These are phyloP conservation scores for Metallyticus violacea DNA, from an alignment of 2,888 invertebrate species.

Conservation along the genomic window DNA sequence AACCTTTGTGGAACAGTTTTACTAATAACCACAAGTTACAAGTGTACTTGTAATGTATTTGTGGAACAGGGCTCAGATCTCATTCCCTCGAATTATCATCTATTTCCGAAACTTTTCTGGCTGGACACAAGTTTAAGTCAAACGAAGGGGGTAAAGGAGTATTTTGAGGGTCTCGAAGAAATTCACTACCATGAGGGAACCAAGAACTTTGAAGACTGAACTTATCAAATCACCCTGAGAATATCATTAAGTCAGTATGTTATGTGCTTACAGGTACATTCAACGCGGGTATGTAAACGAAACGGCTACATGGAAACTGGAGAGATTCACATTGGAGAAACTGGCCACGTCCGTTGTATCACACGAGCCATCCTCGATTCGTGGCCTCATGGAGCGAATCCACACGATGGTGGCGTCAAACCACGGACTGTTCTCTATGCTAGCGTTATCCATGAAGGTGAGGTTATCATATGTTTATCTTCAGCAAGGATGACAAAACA, in stretches of 20 bases:
- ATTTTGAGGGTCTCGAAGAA: too few species aligned
- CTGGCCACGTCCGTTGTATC: conserved; percentile 70
- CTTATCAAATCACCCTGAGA: too few species aligned
- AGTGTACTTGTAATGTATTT: too few species aligned
- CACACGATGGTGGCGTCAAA: conserved; percentile 60
- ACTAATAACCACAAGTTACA: too few species aligned
- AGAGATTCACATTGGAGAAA: conserved; percentile 59
- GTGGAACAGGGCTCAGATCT: too few species aligned
- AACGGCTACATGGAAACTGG: conserved; percentile 23
- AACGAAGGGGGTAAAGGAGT: too few species aligned
- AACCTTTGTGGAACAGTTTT: too few species aligned
- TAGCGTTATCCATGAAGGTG: conserved; percentile 40
- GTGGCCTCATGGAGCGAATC: conserved; percentile 62
- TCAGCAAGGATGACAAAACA: not conserved
- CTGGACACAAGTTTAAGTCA: too few species aligned
- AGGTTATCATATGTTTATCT: not conserved
- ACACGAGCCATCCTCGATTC: conserved; percentile 62
- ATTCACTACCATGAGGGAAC: too few species aligned
- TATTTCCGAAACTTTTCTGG: too few species aligned
- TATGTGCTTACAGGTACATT: conserved; percentile 18
- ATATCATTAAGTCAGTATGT: not conserved
- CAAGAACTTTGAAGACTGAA: too few species aligned
- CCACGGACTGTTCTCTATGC: conserved; percentile 46
- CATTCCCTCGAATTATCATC: too few species aligned
- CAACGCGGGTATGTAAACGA: conserved; percentile 20